These are phyloP conservation scores for Stenodema calcarata DNA, from an alignment of 2,888 invertebrate species.

Conservation along the genomic window DNA sequence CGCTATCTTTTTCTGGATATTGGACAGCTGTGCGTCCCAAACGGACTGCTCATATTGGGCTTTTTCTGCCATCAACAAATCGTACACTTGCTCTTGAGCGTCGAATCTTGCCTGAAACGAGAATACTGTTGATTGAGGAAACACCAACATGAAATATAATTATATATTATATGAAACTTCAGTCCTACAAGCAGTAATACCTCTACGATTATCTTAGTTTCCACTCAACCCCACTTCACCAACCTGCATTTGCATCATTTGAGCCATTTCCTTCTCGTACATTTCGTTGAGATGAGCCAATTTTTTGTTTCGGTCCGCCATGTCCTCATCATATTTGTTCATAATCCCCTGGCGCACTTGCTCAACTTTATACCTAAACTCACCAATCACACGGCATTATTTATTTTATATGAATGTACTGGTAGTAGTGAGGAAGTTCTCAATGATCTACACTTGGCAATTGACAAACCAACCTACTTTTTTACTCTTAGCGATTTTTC, in stretches of 20 bases:
- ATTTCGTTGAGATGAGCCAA: constrained; percentile 65
- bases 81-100: constrained; percentile 66
- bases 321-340: constrained; percentile 68
- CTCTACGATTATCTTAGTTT: no score
- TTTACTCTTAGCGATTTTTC: constrained; percentile 67
- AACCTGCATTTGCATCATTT: constrained; percentile 35
- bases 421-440: no score
- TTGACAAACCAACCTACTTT: no score
- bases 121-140: background rate
- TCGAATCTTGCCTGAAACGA: constrained; percentile 57
- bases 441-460: no score
- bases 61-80: constrained; percentile 67
- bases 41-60: constrained; percentile 66
- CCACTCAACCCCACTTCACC: no score
- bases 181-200: no score
- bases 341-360: constrained; percentile 68
- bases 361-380: constrained; percentile 66
- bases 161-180: no score
- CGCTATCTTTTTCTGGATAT: constrained; percentile 58
- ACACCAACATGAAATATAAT: no score
- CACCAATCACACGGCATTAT: background rate
- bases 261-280: constrained; percentile 63
- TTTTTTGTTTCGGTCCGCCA: constrained; percentile 67
- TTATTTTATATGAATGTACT: no score
- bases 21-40: constrained; percentile 64